These are phyloP conservation scores for Habrosyne pyritoides DNA, from an alignment of 2,888 invertebrate genomes.

Conservation along the genomic window DNA sequence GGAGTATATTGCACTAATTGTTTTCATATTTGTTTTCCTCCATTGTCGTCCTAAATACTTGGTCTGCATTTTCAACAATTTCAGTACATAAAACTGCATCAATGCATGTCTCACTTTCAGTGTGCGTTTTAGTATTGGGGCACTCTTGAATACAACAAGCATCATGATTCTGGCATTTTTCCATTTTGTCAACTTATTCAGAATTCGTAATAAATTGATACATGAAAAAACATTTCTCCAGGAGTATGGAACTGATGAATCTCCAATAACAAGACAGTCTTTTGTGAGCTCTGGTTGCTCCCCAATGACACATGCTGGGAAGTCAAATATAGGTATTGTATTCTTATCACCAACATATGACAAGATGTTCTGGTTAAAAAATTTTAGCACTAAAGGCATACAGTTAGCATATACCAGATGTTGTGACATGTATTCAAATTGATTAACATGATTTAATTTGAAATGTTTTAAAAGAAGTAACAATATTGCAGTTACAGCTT, in stretches of 20 bases:
- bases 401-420: slow-evolving; percentile 99
- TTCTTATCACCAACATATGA: slow-evolving; percentile 98
- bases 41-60: slow-evolving; percentile 99
- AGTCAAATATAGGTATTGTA: slow-evolving; percentile 95
- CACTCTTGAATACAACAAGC: slow-evolving; percentile 99
- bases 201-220: slow-evolving; percentile 96
- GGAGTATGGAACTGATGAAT: slow-evolving; percentile 91
- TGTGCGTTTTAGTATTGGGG: slow-evolving; percentile 98
- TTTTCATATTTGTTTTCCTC: slow-evolving; percentile 99
- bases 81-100: slow-evolving; percentile 98
- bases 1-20: slow-evolving; percentile 99
- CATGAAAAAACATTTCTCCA: slow-evolving; percentile 99
- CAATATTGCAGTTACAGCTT: slow-evolving; percentile 95
- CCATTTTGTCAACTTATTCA: slow-evolving; percentile 99
- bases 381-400: slow-evolving; percentile 98
- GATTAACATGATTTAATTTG: slow-evolving; percentile 98
- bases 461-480: slow-evolving; percentile 97
- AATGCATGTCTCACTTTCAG: slow-evolving; percentile 97
- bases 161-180: slow-evolving; percentile 99
- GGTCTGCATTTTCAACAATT: slow-evolving; percentile 99
- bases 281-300: slow-evolving; percentile 96
- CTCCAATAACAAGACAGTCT: slow-evolving; percentile 94
- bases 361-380: slow-evolving; percentile 99
- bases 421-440: slow-evolving; percentile 99
- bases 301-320: slow-evolving; percentile 97